Conservation (phyloP, 2,113 vertebrate species). For the Hirundichthys speculiger region DNA sequence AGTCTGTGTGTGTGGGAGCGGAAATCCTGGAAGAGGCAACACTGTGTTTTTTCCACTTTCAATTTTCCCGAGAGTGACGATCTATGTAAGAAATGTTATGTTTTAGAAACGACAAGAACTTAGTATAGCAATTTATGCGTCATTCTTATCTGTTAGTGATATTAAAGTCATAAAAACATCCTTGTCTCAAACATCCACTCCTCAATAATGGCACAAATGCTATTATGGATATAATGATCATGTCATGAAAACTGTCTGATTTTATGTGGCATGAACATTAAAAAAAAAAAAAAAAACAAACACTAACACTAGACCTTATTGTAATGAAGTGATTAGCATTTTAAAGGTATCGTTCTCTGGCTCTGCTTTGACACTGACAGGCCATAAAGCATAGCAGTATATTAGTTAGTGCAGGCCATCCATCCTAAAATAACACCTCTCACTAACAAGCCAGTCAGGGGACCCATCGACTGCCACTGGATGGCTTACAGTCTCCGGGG, state of each 20-base stretch:
- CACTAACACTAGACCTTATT: not conserved
- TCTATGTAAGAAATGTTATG: not conserved
- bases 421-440: no score
- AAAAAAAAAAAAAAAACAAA: slow-evolving; percentile 6
- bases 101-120: no score
- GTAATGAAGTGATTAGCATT: not conserved
- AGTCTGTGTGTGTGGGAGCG: no score
- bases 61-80: no score
- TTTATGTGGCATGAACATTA: slow-evolving; percentile 11
- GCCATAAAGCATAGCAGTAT: not conserved
- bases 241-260: not conserved
- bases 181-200: not conserved
- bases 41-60: no score
- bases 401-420: not conserved
- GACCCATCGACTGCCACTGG: no score
- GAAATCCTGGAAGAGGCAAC: no score
- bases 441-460: no score
- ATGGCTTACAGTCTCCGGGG: not conserved
- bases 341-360: not conserved
- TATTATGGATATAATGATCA: no score
- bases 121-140: not conserved
- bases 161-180: not conserved
- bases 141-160: not conserved
- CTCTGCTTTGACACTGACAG: not conserved
- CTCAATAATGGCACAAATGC: not conserved